phyloP scores from a whole-genome alignment of 1,140 invertebrate species.

The Metaphire vulgaris region DNA sequence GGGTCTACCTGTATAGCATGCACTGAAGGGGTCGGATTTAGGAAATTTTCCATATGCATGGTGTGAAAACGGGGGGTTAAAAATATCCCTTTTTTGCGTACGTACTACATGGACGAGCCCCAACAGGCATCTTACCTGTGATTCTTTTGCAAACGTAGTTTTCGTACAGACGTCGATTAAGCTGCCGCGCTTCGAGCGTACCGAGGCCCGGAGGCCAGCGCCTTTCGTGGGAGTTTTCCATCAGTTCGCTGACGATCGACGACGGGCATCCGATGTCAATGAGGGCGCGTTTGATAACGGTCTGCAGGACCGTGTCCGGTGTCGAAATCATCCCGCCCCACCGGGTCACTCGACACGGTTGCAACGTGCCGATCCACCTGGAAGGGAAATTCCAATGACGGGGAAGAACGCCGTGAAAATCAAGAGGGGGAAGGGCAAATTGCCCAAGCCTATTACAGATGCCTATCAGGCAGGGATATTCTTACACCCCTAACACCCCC shows the following conservation, averaged over 20 bases:
- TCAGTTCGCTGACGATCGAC: slow-evolving; percentile 84
- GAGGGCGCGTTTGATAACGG: slow-evolving; percentile 74
- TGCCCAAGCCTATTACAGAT: no score
- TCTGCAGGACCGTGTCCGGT: slow-evolving; percentile 80
- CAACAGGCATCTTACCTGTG: slow-evolving; percentile 60
- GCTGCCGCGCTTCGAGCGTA: slow-evolving; percentile 80
- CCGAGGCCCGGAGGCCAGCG: slow-evolving; percentile 86
- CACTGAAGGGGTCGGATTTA: no score
- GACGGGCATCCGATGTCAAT: slow-evolving; percentile 78
- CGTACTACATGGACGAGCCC: no score
- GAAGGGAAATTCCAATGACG: no score
- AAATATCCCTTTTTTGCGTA: no score
- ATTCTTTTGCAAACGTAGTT: slow-evolving; percentile 89
- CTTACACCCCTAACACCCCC: no score
- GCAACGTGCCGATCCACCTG: slow-evolving; percentile 76
- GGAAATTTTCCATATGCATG: no score
- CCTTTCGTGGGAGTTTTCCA: slow-evolving; percentile 93
- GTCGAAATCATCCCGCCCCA: slow-evolving; percentile 98
- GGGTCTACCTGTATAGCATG: no score
- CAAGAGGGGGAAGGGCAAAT: no score
- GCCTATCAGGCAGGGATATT: no score
- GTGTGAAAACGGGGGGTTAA: no score
- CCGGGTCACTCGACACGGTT: slow-evolving; percentile 77
- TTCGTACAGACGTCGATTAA: slow-evolving; percentile 83
- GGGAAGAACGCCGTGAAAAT: slow-evolving; percentile 20